Evolutionary conservation across 2,797 vertebrate species (phyloP).

Genomic region (Xenopus petersii): DNA sequence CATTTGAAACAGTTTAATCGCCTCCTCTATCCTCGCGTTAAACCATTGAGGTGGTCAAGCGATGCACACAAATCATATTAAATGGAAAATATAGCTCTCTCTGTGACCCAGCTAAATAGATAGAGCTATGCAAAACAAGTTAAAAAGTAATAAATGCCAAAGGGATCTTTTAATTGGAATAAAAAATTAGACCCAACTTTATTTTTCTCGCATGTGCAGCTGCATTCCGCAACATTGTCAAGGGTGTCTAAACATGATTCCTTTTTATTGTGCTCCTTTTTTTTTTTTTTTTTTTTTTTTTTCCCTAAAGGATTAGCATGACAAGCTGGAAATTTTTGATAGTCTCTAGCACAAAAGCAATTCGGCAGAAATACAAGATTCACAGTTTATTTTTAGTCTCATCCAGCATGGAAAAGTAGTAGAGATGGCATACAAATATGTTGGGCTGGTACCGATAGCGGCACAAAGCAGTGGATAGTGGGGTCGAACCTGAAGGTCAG

Average conservation of each 20-base stretch:
- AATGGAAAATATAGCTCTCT: conserved; percentile 88
- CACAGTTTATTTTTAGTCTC: too few species aligned
- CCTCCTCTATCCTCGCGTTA: conserved; percentile 76
- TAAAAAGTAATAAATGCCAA: conserved; percentile 96
- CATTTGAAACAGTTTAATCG: conserved; percentile 93
- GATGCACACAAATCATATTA: conserved; percentile 96
- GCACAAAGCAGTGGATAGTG: too few species aligned
- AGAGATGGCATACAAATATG: too few species aligned
- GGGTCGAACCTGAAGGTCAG: too few species aligned
- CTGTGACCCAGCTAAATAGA: conserved; percentile 93
- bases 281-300: conserved; percentile 34
- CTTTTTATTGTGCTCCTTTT: not conserved
- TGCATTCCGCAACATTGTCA: conserved; percentile 70
- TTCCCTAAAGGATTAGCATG: conserved; percentile 63
- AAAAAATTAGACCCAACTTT: conserved; percentile 77
- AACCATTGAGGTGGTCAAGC: conserved; percentile 96
- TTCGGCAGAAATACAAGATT: too few species aligned
- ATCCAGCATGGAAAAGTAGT: too few species aligned
- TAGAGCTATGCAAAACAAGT: conserved; percentile 86
- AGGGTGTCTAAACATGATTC: conserved; percentile 64
- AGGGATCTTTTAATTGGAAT: conserved; percentile 94
- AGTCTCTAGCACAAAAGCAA: too few species aligned
- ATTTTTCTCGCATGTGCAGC: conserved; percentile 77
- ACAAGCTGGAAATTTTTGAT: conserved; percentile 53
- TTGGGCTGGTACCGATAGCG: too few species aligned